Evolutionary conservation across 2,888 invertebrate species (phyloP).

Genomic region (Orchestes rusci): DNA sequence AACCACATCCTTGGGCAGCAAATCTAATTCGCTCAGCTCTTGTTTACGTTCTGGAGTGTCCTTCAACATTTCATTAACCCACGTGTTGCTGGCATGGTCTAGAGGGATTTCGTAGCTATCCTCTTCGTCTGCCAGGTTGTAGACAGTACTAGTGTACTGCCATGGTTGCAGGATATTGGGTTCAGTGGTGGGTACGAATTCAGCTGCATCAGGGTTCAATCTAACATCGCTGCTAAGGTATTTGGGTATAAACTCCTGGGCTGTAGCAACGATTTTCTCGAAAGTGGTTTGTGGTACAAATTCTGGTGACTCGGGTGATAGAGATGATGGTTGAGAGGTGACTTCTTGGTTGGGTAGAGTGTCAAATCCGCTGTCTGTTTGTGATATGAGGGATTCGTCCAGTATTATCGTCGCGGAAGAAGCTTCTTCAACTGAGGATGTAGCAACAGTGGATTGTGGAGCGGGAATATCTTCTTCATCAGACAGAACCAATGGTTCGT

Average conservation of each 20-base stretch:
- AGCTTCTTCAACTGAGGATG: no score
- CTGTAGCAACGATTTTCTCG: constrained; percentile 37
- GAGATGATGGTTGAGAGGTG: constrained; percentile 18
- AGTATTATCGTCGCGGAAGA: no score
- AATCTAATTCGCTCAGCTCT: constrained; percentile 29
- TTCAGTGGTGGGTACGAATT: constrained; percentile 37
- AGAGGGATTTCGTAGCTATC: constrained; percentile 34
- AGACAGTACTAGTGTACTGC: constrained; percentile 31
- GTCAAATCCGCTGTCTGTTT: no score
- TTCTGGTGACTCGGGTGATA: constrained; percentile 26
- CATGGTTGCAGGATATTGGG: constrained; percentile 18
- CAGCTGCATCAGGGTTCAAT: constrained; percentile 41
- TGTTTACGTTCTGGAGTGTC: constrained; percentile 16
- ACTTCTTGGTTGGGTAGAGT: constrained; percentile 3
- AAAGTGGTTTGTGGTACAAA: constrained; percentile 27
- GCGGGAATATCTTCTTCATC: no score
- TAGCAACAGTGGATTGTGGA: no score
- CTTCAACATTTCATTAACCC: constrained; percentile 38
- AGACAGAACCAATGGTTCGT: constrained; percentile 35
- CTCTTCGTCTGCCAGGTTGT: constrained; percentile 28
- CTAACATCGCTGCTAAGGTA: constrained; percentile 30
- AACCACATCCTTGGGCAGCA: constrained; percentile 32
- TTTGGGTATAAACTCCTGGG: constrained; percentile 38
- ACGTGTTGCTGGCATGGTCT: constrained; percentile 36
- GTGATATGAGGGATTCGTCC: no score